Base-by-base conservation (phyloP, 1,140 invertebrate species). In the Neomicropteryx cornuta region DNA sequence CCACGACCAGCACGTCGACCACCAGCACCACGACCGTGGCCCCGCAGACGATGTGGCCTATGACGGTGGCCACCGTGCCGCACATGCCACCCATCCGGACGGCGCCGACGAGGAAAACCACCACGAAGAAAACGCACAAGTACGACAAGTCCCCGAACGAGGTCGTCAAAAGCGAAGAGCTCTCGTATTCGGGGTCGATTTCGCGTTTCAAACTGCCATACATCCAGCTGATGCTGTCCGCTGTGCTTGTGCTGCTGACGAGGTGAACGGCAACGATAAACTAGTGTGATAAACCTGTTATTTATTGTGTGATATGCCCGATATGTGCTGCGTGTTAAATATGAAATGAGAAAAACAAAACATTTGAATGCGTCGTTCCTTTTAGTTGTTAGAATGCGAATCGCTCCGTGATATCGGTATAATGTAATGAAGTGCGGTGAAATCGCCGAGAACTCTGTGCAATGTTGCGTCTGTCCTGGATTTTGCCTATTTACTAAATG, bases 111-210 rank as follows among this genome's bases (percentile, higher is more conserved):
- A 42, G 47, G 39, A 74, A 72, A 55, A 55, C 62, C 5, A 55
- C 62, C 21, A 72, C 72, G 36, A 71, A 73, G 53, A 75, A 75
- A 58, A 71, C 72, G 56, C 62, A 83, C 69, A 82, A 85, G 52
- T 83, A 84, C 59, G 85, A 87, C 52, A 87, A 89, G 56, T 75
- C 84, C 66, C 85, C 82, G 34, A 92, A 92, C 61, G 88, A 92
- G 64, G 86, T 90, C 47, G 84, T 90, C 46, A 91, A 91, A 66
- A 91, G 88, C 61, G 87, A 91, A 63, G 87, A 91, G 66, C 62
- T 91, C 45, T 88, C 85, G 18, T 86, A 85, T 40, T 67, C 64
- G 3, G 52, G 64, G 19, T 59, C 58, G 8, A 57, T 63, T 3
- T 58, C 62, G 3, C 42, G 63, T 34, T 55, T 60, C 11, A 60